Conservation (phyloP, 2,113 vertebrate genomes). For the Coregonus clupeaformis region DNA sequence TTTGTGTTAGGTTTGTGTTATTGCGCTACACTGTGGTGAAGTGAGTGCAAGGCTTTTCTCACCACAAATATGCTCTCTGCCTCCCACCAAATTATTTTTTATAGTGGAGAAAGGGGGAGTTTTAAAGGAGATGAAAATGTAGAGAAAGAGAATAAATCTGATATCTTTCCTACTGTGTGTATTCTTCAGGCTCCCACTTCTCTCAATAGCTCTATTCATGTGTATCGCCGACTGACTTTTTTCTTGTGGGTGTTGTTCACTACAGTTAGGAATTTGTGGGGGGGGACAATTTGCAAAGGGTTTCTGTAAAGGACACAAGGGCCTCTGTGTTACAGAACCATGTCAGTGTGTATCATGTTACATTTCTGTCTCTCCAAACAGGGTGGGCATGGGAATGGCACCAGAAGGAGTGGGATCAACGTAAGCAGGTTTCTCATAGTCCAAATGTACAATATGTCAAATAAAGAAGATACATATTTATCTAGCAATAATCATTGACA, state of each 20-base stretch:
- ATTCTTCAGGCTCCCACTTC: neutral
- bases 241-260: conserved; percentile 6
- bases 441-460: neutral
- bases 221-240: neutral
- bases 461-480: neutral
- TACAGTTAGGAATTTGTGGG: neutral
- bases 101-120: too few species aligned
- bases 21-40: neutral
- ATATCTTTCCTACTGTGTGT: neutral
- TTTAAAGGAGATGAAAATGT: neutral
- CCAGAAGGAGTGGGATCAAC: conserved; percentile 34
- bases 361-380: conserved; percentile 35
- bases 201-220: conserved; percentile 19
- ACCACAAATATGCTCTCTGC: too few species aligned
- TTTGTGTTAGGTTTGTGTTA: neutral
- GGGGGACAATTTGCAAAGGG: neutral
- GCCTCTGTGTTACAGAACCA: neutral
- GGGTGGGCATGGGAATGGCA: conserved; percentile 55
- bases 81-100: too few species aligned
- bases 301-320: neutral
- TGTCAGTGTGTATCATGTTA: neutral
- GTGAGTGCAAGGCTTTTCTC: too few species aligned
- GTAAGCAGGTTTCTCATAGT: conserved; percentile 42
- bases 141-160: neutral
- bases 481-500: neutral